Base-by-base conservation (phyloP, 2,888 invertebrate species). In the Heliconius cydno region DNA sequence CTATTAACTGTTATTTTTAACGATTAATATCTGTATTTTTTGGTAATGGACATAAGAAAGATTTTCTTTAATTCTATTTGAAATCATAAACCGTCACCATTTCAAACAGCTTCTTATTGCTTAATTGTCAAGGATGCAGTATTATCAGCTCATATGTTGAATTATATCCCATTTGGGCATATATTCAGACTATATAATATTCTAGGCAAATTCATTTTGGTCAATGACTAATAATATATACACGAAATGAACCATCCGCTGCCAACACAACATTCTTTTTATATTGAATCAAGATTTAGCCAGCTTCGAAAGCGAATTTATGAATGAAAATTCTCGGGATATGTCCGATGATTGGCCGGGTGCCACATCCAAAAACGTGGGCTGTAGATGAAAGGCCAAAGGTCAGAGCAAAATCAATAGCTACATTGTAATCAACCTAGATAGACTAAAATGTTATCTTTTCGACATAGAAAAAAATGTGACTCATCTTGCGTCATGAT, bases 311-410 rank as follows among this genome's bases (percentile, higher is more conserved):
- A 85, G 83, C 82, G 84, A 85, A 86, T 86, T 88, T 89, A 90
- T 92, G 90, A 92, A 92, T 91, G 90, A 89, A 83, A 80, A 82
- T 79, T 78, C 79, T 79, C 79, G 28, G 83, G 76, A 25, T 78
- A 84, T 86, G 83, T 84, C 84, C 83, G 81, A 84, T 60, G 67
- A 84, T 88, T 91, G 93, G 93, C 89, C 74, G n/a, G 34, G 28
- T 79, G 89, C 93, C 93, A 92, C 84, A 79, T 84, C 82, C 83
- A 80, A 84, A 87, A 83, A 86, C 87, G 89, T 90, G 87, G 88
- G 86, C 84, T 82, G 86, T 87, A 88, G 88, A 68, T 88, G 74
- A 88, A 92, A 91, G 88, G 88, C 85, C 87, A 90, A 85, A 90
- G 92, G 90, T 92, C 89, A 88, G 84, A 74, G 76, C 52, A 78